phyloP scores from a whole-genome alignment of 2,888 invertebrate species.

The Lasioglossum figueresi region DNA sequence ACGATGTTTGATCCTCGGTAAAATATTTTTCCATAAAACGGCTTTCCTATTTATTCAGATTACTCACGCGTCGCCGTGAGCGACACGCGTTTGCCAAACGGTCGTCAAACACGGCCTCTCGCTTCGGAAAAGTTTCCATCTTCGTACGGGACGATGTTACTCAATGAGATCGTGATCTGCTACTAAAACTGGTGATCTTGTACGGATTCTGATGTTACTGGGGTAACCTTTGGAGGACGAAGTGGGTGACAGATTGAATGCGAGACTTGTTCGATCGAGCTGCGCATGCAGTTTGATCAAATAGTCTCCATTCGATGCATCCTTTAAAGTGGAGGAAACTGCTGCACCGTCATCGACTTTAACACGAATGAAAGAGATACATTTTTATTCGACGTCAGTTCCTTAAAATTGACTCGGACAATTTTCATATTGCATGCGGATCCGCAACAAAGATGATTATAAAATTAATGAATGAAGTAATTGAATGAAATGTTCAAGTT shows the following conservation, averaged over 20 bases:
- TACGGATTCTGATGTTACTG: not conserved
- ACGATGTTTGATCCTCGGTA: not conserved
- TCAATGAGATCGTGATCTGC: conserved; percentile 5
- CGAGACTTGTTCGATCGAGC: not conserved
- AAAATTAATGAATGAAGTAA: not conserved
- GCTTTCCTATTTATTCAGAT: conserved; percentile 12
- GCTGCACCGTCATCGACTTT: too few relatives aligned
- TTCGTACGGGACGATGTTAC: not conserved
- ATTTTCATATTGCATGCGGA: too few relatives aligned
- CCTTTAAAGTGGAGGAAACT: too few relatives aligned
- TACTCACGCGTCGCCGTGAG: conserved; percentile 10
- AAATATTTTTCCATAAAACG: not conserved
- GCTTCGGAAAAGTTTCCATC: conserved; percentile 8
- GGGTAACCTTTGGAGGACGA: conserved; percentile 1
- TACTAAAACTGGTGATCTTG: conserved; percentile 16
- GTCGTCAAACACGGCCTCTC: not conserved
- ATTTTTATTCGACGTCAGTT: too few relatives aligned
- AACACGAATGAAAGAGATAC: too few relatives aligned
- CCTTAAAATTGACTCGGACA: too few relatives aligned
- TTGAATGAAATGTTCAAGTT: not conserved
- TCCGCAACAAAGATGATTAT: not conserved
- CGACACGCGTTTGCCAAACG: conserved; percentile 16
- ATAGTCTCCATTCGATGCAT: not conserved
- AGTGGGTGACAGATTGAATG: not conserved
- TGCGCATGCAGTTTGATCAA: not conserved